phyloP scores from a whole-genome alignment of 2,797 vertebrate genomes.

The Epinephelus coioides region DNA sequence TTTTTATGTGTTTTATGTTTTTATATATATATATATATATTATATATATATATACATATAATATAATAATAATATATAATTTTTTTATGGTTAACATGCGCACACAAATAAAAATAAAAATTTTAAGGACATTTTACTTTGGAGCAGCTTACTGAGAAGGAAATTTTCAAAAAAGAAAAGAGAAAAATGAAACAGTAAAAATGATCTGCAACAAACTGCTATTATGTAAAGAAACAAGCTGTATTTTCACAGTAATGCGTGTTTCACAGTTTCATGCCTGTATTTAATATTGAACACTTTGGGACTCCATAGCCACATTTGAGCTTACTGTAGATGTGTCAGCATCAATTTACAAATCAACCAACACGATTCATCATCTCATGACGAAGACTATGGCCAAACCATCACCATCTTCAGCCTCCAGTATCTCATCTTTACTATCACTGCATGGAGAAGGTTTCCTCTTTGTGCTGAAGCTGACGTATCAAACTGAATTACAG shows the following conservation, averaged over 20 bases:
- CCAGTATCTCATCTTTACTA: slow-evolving; percentile 5
- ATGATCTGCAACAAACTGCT: background rate
- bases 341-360: slow-evolving; percentile 12
- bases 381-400: background rate
- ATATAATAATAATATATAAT: too few species aligned
- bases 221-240: background rate
- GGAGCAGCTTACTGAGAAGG: background rate
- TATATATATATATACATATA: too few species aligned
- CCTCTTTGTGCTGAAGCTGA: slow-evolving; percentile 15
- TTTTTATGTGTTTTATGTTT: too few species aligned
- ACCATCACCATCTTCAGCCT: background rate
- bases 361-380: slow-evolving; percentile 7
- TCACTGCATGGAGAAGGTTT: background rate
- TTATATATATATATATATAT: too few species aligned
- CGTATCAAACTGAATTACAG: slow-evolving; percentile 32
- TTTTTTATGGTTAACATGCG: background rate
- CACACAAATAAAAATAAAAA: background rate
- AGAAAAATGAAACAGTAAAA: too few species aligned
- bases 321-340: background rate
- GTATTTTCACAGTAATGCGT: background rate
- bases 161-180: too few species aligned
- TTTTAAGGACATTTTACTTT: background rate
- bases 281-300: slow-evolving; percentile 43
- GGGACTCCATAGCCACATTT: background rate
- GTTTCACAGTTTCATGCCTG: background rate